Evolutionary conservation across 2,888 invertebrate genomes (phyloP).

Genomic region (Subacronicta megacephala): DNA sequence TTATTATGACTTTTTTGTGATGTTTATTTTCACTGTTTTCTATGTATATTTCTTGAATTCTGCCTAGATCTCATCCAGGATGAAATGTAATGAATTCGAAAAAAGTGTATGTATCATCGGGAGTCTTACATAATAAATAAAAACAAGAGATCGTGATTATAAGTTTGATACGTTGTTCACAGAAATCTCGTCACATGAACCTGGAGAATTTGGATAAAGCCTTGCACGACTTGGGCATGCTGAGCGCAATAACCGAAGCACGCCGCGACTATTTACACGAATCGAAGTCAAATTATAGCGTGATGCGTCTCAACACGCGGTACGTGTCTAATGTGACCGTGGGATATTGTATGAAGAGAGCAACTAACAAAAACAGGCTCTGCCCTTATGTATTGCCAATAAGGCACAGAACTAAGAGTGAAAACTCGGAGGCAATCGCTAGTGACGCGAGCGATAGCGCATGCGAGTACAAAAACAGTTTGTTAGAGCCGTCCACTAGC

Average conservation of each 20-base stretch:
- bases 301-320: conserved; percentile 90
- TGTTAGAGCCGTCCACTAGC: conserved; percentile 83
- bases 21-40: conserved; percentile 87
- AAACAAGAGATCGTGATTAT: conserved; percentile 52
- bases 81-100: conserved; percentile 83
- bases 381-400: conserved; percentile 90
- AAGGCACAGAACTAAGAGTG: conserved; percentile 90
- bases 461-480: conserved; percentile 74
- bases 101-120: conserved; percentile 71
- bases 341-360: conserved; percentile 89
- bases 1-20: conserved; percentile 86
- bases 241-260: conserved; percentile 90
- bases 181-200: conserved; percentile 84
- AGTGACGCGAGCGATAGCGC: conserved; percentile 75
- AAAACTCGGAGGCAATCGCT: conserved; percentile 88
- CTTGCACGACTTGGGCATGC: conserved; percentile 90
- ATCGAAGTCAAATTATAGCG: conserved; percentile 81
- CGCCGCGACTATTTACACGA: conserved; percentile 89
- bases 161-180: conserved; percentile 75
- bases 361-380: conserved; percentile 88
- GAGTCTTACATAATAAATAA: conserved; percentile 33
- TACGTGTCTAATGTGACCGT: conserved; percentile 91
- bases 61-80: conserved; percentile 66
- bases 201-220: conserved; percentile 90
- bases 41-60: conserved; percentile 73